Conservation (phyloP, 1,140 invertebrate genomes). For the Diachasma alloeum region DNA sequence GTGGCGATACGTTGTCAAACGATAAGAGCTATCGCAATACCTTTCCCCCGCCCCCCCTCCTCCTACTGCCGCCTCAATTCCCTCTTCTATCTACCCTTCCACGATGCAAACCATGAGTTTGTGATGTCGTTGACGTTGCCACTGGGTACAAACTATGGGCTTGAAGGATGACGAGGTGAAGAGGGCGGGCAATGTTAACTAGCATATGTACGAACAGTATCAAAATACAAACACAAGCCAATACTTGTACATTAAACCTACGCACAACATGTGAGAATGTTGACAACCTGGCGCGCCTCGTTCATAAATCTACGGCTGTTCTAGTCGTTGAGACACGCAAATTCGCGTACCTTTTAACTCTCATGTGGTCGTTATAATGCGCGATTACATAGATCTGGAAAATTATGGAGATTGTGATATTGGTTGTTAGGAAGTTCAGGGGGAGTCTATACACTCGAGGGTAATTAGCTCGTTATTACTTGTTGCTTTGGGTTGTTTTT, state of each 20-base stretch:
- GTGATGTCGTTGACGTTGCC: neutral
- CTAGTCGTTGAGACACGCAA: neutral
- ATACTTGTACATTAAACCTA: neutral
- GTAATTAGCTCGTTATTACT: neutral
- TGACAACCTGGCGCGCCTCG: slow-evolving; percentile 11
- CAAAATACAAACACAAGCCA: neutral
- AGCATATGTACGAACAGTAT: neutral
- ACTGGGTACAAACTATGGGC: neutral
- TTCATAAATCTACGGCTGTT: slow-evolving; percentile 19
- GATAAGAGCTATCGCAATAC: slow-evolving; percentile 36
- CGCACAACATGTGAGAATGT: slow-evolving; percentile 1
- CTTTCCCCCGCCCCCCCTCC: no score
- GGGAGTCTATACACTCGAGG: no score
- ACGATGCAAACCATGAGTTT: slow-evolving; percentile 12
- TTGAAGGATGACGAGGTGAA: neutral
- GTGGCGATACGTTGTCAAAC: slow-evolving; percentile 35
- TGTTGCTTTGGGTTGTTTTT: neutral
- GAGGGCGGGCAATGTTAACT: neutral
- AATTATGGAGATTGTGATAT: neutral
- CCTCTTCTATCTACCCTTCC: slow-evolving; percentile 13
- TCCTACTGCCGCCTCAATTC: slow-evolving; percentile 21
- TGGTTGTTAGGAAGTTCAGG: neutral
- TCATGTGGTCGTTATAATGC: neutral
- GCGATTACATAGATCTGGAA: neutral
- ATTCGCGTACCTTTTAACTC: slow-evolving; percentile 6